These are phyloP conservation scores for Thermophis baileyi DNA, from an alignment of 2,113 vertebrate species.

Conservation along the genomic window DNA sequence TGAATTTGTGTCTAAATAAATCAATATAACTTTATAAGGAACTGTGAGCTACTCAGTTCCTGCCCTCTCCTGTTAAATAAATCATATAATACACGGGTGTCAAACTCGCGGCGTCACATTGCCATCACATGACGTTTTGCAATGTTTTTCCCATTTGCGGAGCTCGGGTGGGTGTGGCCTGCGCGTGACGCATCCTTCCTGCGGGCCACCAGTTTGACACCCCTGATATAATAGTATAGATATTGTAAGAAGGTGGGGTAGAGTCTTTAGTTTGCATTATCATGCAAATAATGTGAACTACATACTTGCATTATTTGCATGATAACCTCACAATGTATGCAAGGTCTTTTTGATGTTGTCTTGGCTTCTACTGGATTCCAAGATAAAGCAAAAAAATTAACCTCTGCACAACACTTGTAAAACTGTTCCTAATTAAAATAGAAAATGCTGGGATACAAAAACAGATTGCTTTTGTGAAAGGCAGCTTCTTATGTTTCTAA, in stretches of 20 bases:
- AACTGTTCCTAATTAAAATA: neutral
- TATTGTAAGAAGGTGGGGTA: neutral
- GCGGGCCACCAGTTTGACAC: too few species aligned
- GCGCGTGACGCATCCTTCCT: too few species aligned
- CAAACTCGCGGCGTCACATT: too few species aligned
- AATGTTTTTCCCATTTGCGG: too few species aligned
- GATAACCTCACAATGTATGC: neutral
- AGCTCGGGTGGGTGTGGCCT: too few species aligned
- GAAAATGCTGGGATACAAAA: neutral
- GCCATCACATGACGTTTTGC: too few species aligned
- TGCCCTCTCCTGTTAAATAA: neutral
- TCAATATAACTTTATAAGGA: neutral
- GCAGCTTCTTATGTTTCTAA: neutral
- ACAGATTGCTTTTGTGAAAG: neutral
- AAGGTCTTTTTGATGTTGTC: neutral
- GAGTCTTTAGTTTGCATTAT: neutral
- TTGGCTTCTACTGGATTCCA: neutral
- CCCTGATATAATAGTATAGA: neutral
- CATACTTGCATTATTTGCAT: neutral
- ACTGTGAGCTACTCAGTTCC: neutral
- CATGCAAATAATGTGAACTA: neutral
- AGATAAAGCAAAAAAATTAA: neutral
- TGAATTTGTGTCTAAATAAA: neutral
- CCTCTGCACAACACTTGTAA: neutral
- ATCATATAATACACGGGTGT: neutral